phyloP scores from a whole-genome alignment of 2,113 vertebrate species.

The Cyphomyrus discorhynchus region DNA sequence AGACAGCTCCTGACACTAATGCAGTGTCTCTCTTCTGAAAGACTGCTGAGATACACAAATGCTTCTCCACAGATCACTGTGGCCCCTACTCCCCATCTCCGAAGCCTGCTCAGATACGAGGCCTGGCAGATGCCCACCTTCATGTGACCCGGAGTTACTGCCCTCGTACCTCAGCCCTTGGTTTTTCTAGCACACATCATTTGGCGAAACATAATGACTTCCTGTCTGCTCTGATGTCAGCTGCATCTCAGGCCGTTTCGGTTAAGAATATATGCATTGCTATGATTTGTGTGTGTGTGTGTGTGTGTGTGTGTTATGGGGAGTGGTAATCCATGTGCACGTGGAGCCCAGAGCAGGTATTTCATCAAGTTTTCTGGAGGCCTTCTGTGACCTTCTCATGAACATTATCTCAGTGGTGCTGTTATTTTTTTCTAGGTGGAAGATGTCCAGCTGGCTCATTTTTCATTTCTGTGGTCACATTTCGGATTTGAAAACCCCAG shows the following conservation, averaged over 20 bases:
- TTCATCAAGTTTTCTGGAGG: background rate
- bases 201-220: background rate
- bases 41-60: background rate
- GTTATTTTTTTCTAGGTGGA: background rate
- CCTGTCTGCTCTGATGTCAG: background rate
- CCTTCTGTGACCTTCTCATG: background rate
- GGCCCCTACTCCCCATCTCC: background rate
- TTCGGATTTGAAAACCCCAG: background rate
- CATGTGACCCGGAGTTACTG: background rate
- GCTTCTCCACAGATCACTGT: background rate
- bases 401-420: constrained; percentile 1
- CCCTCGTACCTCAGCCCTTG: background rate
- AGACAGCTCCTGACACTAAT: background rate
- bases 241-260: background rate
- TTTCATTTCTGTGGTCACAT: background rate
- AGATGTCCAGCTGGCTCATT: background rate
- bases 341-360: background rate
- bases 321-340: background rate
- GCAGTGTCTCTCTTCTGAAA: background rate
- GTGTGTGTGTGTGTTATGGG: background rate
- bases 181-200: background rate
- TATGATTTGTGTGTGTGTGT: background rate
- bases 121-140: background rate
- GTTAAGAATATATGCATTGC: background rate
- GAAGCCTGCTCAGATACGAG: background rate